Evolutionary conservation across 1,140 invertebrate genomes (phyloP), one percentile per base, ranked within the genome.

Genomic region (Scaptodrosophila lebanonensis): DNA sequence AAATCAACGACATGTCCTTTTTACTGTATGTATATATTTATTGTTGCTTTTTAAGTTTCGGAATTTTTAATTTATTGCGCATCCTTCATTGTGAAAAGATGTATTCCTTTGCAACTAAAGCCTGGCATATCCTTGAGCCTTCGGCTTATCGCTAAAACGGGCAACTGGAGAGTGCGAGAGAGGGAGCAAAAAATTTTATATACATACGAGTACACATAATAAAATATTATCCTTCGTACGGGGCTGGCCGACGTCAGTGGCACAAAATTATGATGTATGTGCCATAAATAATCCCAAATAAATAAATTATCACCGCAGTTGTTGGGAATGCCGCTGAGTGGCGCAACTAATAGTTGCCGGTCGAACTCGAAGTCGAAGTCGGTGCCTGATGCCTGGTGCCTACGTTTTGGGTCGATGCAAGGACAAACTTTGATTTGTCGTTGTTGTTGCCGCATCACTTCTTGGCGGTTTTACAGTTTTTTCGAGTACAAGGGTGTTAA

Each of bases 211-310:
- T 12, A 22, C 36, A 40, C 45, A 47, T 38, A 66, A 58, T 66
- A 58, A 66, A 66, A 66, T 66, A 51, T 68, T 54, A 66, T 52
- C 22, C 22, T 4, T 25, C 22, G 22, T 25, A 4, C 22, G 22
- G 22, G 22, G 22, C 22, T 25, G 22, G 22, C 8, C 22, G 22
- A 25, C 44, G 59, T 59, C 73, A 72, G 54, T 53, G 75, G 49
- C 75, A 64, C 48, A 56, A 82, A 83, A 83, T 73, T 77, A 83
- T 83, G 77, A 83, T 83, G 72, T 83, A 83, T 77, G 77, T 60
- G 72, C 77, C 66, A 83, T 83, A 83, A 83, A 83, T 83, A 83
- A 83, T 83, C 70, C 66, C 64, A 77, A 83, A 83, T 83, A 83
- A 83, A 83, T 83, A 83, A 83, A 83, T 83, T 83, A 83, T 83